Conservation (phyloP, 2,888 invertebrate genomes). For the Elysia crispata region DNA sequence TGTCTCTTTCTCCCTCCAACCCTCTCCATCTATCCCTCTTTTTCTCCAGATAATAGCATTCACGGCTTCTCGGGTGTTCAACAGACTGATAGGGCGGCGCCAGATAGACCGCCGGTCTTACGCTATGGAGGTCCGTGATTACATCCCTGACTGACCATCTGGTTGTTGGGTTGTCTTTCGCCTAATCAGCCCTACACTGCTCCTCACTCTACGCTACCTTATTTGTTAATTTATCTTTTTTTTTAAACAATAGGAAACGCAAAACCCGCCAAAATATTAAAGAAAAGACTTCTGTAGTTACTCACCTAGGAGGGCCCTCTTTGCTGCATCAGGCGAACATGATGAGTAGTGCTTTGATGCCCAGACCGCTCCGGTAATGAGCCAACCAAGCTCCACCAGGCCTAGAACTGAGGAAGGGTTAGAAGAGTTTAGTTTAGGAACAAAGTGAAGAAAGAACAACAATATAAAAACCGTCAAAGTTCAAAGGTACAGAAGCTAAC, state of each 20-base stretch:
- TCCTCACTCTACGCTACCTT: background rate
- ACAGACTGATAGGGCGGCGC: too few relatives aligned
- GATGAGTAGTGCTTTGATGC: conserved; percentile 83
- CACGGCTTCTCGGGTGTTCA: too few relatives aligned
- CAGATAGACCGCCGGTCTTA: too few relatives aligned
- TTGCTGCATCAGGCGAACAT: conserved; percentile 83
- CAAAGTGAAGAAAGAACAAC: background rate
- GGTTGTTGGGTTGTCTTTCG: background rate
- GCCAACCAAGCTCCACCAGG: conserved; percentile 86
- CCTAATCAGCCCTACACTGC: background rate
- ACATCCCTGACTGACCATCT: too few relatives aligned
- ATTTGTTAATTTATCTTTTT: background rate
- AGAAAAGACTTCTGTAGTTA: conserved; percentile 14
- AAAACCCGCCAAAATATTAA: background rate
- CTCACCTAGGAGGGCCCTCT: conserved; percentile 86
- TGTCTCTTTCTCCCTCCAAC: background rate
- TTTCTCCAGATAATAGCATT: too few relatives aligned
- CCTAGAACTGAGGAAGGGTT: conserved; percentile 82
- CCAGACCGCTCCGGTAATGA: conserved; percentile 86
- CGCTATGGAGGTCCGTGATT: too few relatives aligned
- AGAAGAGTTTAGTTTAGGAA: background rate
- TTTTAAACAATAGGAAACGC: background rate
- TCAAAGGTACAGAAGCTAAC: too few relatives aligned
- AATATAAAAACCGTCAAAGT: too few relatives aligned
- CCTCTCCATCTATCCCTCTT: too few relatives aligned